Conservation (phyloP, 2,888 invertebrate species). For the Orchesella flavescens region DNA sequence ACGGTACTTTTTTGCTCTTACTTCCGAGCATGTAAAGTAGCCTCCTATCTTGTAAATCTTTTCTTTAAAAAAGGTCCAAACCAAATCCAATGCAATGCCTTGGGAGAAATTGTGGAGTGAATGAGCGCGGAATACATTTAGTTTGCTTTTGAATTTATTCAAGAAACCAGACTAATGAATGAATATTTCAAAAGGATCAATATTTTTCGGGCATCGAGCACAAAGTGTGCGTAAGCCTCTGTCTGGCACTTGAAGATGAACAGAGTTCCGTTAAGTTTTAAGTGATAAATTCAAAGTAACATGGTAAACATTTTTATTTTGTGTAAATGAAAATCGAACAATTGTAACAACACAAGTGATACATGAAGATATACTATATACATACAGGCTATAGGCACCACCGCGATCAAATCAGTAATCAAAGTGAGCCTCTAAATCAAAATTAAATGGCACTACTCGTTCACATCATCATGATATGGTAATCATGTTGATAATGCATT, state of each 20-base stretch:
- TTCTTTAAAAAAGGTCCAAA: neutral
- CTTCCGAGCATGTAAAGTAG: slow-evolving; percentile 19
- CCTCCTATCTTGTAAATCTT: neutral
- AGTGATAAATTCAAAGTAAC: neutral
- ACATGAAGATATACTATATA: neutral
- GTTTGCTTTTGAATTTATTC: slow-evolving; percentile 24
- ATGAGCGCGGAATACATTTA: neutral
- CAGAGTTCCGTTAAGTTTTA: neutral
- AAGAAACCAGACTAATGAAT: slow-evolving; percentile 26
- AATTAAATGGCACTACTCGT: slow-evolving; percentile 21
- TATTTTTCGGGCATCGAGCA: neutral
- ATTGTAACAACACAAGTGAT: slow-evolving; percentile 7
- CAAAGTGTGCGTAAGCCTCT: too few species aligned
- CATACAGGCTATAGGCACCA: neutral
- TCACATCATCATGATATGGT: neutral
- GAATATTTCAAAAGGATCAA: slow-evolving; percentile 24
- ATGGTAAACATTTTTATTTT: slow-evolving; percentile 5
- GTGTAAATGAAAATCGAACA: slow-evolving; percentile 33
- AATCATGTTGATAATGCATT: slow-evolving; percentile 16
- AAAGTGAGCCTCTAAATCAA: slow-evolving; percentile 9
- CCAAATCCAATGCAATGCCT: slow-evolving; percentile 8
- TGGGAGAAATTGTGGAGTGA: neutral
- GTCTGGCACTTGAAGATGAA: neutral
- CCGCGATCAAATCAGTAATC: slow-evolving; percentile 11
- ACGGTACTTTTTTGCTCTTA: slow-evolving; percentile 59